Conservation (phyloP, 35 echinoderm and acorn worm genomes). For the Acanthaster planci region DNA sequence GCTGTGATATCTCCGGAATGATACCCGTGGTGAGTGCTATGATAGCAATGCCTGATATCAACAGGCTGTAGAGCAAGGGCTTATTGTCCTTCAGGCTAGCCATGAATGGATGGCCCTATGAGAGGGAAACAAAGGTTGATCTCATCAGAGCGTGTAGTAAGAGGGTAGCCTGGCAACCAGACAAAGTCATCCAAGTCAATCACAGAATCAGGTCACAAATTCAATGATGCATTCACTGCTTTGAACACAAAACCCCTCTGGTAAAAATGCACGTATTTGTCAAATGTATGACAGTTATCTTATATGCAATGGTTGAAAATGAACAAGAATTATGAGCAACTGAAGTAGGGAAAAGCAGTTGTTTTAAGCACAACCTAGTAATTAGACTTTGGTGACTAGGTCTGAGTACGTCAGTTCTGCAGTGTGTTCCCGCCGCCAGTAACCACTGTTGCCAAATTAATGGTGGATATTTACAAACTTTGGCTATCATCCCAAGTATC, state of each 20-base stretch:
- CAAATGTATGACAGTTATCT: not conserved
- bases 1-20: constrained; percentile 77
- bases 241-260: not conserved
- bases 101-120: constrained; percentile 97
- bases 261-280: not conserved
- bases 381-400: too few species aligned
- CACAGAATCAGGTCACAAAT: not conserved
- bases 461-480: too few species aligned
- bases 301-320: not conserved
- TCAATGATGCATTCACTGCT: not conserved
- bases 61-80: constrained; percentile 81
- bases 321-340: not conserved
- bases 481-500: too few species aligned
- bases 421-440: too few species aligned
- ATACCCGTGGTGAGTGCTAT: constrained; percentile 63
- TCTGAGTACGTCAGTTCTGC: too few species aligned
- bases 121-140: not conserved
- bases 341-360: too few species aligned
- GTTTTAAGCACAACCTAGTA: not conserved
- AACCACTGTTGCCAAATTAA: too few species aligned
- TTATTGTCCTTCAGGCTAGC: constrained; percentile 92
- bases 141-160: not conserved
- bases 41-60: constrained; percentile 67
- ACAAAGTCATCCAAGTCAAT: too few species aligned
- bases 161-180: not conserved